phyloP scores from a whole-genome alignment of 2,888 invertebrate species.

The Siphlonurus alternatus region DNA sequence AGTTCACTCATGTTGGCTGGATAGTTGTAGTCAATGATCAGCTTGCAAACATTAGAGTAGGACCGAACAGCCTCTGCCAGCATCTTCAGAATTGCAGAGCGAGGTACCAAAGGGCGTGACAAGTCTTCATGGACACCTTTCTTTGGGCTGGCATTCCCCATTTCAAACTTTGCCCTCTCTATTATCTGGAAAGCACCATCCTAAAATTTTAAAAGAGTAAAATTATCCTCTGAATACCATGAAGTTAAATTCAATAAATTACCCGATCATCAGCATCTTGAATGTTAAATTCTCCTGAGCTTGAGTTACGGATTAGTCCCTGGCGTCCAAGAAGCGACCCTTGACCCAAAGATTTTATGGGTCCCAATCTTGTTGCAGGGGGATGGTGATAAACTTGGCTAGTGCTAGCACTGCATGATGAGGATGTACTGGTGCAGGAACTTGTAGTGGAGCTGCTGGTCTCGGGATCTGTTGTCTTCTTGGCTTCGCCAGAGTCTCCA shows the following conservation, averaged over 20 bases:
- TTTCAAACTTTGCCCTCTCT: not conserved
- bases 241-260: too few species aligned
- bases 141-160: constrained; percentile 4
- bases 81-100: constrained; percentile 55
- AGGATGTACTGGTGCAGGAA: not conserved
- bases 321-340: not conserved
- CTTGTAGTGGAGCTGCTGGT: too few species aligned
- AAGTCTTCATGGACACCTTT: constrained; percentile 27
- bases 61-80: constrained; percentile 64
- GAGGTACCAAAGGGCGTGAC: constrained; percentile 45
- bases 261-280: constrained; percentile 6
- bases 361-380: not conserved
- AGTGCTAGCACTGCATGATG: not conserved
- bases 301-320: not conserved
- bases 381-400: not conserved
- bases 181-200: not conserved
- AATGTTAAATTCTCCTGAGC: not conserved
- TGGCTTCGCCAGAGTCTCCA: constrained; percentile 22
- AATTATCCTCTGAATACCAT: too few species aligned
- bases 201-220: not conserved
- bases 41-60: constrained; percentile 54
- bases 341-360: not conserved
- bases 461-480: too few species aligned
- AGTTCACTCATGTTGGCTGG: constrained; percentile 40
- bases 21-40: constrained; percentile 55